phyloP scores from a whole-genome alignment of 2,113 vertebrate species.

The Grammomys dolichurus region DNA sequence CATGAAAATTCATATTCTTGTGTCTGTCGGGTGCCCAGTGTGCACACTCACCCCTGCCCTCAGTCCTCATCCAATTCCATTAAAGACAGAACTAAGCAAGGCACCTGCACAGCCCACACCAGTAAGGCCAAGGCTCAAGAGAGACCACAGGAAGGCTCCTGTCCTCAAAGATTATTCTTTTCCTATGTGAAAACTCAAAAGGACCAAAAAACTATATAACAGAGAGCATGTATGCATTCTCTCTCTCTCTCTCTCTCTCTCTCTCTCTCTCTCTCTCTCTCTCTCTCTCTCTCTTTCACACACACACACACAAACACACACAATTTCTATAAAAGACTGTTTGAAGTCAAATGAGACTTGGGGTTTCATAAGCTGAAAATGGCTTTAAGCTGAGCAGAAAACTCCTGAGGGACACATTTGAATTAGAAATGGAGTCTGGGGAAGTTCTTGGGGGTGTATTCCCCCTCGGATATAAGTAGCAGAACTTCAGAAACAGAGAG shows the following conservation, averaged over 20 bases:
- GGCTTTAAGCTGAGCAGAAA: background rate
- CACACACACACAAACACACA: background rate
- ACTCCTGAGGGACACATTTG: background rate
- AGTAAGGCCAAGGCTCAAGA: background rate
- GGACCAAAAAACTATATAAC: background rate
- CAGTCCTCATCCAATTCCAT: background rate
- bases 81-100: background rate
- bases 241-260: too few species aligned
- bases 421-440: background rate
- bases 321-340: background rate
- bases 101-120: background rate
- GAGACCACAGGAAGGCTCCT: background rate
- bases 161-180: background rate
- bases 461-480: background rate
- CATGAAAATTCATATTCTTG: background rate
- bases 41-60: fast-evolving
- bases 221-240: background rate
- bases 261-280: too few species aligned
- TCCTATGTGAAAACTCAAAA: background rate
- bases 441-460: background rate
- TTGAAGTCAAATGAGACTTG: background rate
- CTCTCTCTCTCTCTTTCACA: too few species aligned
- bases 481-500: fast-evolving
- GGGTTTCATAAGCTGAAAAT: background rate
- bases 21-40: background rate